phyloP scores from a whole-genome alignment of 2,113 vertebrate species.

The Aphyosemion australe region DNA sequence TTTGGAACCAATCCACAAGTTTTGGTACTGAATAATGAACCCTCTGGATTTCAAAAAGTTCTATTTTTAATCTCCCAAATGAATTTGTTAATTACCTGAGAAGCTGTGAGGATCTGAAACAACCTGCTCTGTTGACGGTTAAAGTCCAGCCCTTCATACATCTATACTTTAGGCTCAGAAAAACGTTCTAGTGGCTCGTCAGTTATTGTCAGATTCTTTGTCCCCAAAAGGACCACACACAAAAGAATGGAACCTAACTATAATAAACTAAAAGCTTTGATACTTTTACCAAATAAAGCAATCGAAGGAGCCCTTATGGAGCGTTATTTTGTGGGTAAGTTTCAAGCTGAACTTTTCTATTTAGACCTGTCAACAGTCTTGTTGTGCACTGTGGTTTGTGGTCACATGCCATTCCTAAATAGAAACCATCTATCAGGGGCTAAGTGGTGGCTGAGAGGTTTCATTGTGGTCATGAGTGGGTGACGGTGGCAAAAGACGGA shows the following conservation, averaged over 20 bases:
- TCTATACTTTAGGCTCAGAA: no score
- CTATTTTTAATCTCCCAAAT: conserved; percentile 49
- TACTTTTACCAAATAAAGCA: conserved; percentile 40
- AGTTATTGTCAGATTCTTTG: conserved; percentile 21
- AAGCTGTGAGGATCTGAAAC: conserved; percentile 21
- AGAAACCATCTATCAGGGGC: conserved; percentile 76
- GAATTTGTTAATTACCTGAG: conserved; percentile 55
- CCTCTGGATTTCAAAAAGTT: conserved; percentile 45
- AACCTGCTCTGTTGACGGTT: conserved; percentile 23
- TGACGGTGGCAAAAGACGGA: conserved; percentile 62
- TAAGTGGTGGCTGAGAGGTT: conserved; percentile 73
- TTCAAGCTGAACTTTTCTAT: conserved; percentile 60
- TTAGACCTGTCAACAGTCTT: conserved; percentile 69
- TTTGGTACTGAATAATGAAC: conserved; percentile 57
- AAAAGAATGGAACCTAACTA: conserved; percentile 27
- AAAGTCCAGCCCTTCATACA: conserved; percentile 20
- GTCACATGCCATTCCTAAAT: conserved; percentile 71
- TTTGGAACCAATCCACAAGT: conserved; percentile 23
- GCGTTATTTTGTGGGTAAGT: conserved; percentile 43
- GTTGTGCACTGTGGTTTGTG: conserved; percentile 69
- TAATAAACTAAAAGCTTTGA: conserved; percentile 38
- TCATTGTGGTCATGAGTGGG: conserved; percentile 74
- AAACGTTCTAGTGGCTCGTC: conserved; percentile 18
- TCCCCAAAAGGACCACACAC: conserved; percentile 25
- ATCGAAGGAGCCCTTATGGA: conserved; percentile 39